Conservation (phyloP, 2,888 invertebrate genomes). For the Xanthostigma xanthostigma region DNA sequence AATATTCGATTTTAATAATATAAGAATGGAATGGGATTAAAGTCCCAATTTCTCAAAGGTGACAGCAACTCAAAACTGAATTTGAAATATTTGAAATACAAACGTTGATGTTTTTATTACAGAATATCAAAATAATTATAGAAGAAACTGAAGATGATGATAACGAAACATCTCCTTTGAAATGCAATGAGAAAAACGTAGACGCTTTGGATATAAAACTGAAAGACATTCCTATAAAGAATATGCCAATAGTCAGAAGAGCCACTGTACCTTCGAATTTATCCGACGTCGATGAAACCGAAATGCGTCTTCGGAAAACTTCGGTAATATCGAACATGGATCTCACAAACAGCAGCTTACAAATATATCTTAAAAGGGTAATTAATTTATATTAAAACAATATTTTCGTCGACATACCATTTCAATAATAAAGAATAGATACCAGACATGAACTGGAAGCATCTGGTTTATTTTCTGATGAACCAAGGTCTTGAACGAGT, state of each 20-base stretch:
- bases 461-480: too few relatives aligned
- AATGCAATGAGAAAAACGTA: conserved; percentile 17
- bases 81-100: background rate
- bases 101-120: conserved; percentile 14
- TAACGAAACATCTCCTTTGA: conserved; percentile 21
- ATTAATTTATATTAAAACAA: background rate
- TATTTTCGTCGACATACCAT: too few relatives aligned
- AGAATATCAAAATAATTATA: conserved; percentile 53
- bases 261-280: conserved; percentile 28
- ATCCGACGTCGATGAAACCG: conserved; percentile 21
- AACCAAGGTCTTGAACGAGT: too few relatives aligned
- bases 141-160: conserved; percentile 49
- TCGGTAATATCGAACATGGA: conserved; percentile 60
- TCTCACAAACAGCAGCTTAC: conserved; percentile 57
- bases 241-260: conserved; percentile 17
- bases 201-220: conserved; percentile 23
- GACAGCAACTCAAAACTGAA: background rate
- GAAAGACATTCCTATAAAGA: conserved; percentile 16
- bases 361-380: conserved; percentile 41
- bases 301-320: conserved; percentile 39
- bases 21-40: background rate
- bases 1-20: background rate
- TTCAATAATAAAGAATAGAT: too few relatives aligned
- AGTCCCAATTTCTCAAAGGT: background rate
- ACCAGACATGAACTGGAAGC: too few relatives aligned